Evolutionary conservation across 2,888 invertebrate species (phyloP), one percentile per base, ranked within the genome.

Genomic region (Amblyjoppa fuscipennis): DNA sequence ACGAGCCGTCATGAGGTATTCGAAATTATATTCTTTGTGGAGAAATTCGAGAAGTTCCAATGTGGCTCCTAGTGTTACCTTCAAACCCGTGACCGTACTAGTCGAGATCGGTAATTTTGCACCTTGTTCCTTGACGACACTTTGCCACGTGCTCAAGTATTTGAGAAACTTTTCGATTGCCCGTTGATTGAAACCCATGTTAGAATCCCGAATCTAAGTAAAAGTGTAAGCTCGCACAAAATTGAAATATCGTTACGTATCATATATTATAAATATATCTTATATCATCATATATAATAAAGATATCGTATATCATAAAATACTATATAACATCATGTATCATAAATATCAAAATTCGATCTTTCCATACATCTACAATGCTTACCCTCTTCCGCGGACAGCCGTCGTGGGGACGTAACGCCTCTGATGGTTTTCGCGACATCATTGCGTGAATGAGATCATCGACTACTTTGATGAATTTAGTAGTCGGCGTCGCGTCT

Each of bases 361-460:
- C 28, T 34, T 45, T 61, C 34, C 31, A 59, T 45, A 53, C 34
- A 7, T 13, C 53, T 71, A 3, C 41, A 81, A 25, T 16, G n/a
- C 61, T 20, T 49, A 83, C 83, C 83, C 73, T 73, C 59, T 81
- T 81, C 56, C 49, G 69, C 9, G 71, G 70, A 68, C 84, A 80
- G 9, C 45, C 56, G 16, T 49, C 71, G 45, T 68, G 56, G 5
- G 64, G 59, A 28, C 73, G 68, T 11, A 89, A 64, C n/a, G 86
- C 87, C 56, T 83, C 34, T 5, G 28, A 5, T 1, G 85, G 81
- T 9, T 84, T 86, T 9, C 87, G 84, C 1, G 87, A 86, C 74
- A 78, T 86, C 87, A 89, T 87, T 16, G 87, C 87, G 31, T 31
- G 13, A 11, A 89, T 87, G 1, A 89, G 25, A 25, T 77, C 61